Percentiles rank a stretch among this genome's conserved stretches.
Evolutionary conservation across 2,888 invertebrate genomes (phyloP).

Genomic region (Agrotis segetum): DNA sequence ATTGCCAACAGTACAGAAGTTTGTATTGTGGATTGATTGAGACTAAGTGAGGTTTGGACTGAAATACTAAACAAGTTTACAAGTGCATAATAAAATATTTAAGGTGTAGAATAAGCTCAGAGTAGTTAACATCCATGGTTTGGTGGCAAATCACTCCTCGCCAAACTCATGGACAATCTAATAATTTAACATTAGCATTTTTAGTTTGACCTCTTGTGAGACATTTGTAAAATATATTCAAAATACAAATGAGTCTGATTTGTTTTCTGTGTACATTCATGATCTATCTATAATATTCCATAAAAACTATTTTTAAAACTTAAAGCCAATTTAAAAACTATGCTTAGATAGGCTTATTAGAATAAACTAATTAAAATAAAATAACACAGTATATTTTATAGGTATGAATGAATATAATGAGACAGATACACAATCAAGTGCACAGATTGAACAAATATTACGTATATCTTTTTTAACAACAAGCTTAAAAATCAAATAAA

Average conservation of each 20-base stretch:
- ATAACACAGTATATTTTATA: not conserved
- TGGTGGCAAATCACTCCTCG: not conserved
- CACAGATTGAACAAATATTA: not conserved
- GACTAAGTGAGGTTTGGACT: conserved; percentile 30
- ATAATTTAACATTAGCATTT: not conserved
- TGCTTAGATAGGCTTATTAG: no score
- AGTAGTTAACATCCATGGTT: not conserved
- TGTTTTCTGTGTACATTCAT: not conserved
- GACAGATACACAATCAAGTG: no score
- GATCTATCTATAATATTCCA: no score
- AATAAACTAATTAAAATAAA: no score
- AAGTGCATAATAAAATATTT: not conserved
- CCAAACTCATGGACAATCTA: not conserved
- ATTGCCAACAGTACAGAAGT: conserved; percentile 24
- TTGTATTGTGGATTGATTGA: conserved; percentile 33
- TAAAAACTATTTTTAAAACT: no score
- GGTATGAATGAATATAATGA: not conserved
- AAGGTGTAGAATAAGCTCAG: conserved; percentile 2
- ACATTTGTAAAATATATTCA: not conserved
- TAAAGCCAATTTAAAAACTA: no score
- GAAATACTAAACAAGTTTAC: conserved; percentile 8
- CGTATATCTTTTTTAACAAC: no score
- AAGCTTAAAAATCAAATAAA: not conserved
- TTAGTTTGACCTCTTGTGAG: not conserved
- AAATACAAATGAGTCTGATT: not conserved